Percentiles rank a stretch among this genome's conserved stretches.
These are phyloP conservation scores for Rhynchonycteris naso DNA, from an alignment of 2,797 vertebrate genomes.

Conservation along the genomic window DNA sequence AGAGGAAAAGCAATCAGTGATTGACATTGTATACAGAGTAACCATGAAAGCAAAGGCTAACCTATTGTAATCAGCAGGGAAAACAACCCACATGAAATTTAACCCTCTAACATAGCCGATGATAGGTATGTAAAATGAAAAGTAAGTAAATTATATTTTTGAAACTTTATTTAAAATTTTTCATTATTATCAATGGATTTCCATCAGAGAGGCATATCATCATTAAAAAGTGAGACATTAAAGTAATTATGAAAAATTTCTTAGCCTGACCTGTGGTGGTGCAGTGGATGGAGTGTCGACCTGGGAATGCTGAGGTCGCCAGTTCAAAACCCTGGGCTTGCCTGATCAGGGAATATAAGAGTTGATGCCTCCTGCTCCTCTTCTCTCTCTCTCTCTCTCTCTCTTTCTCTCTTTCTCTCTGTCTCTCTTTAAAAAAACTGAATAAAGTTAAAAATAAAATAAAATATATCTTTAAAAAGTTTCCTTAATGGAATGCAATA, in stretches of 20 bases:
- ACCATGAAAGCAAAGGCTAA: not conserved
- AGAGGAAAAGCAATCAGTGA: slow-evolving; percentile 57
- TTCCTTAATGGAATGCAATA: not conserved
- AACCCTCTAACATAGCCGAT: slow-evolving; percentile 53
- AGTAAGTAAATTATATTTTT: not conserved
- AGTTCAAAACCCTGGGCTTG: too few relatives aligned
- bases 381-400: too few relatives aligned
- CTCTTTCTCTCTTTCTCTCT: too few relatives aligned
- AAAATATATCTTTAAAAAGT: not conserved
- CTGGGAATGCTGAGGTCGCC: too few relatives aligned
- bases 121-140: slow-evolving; percentile 7
- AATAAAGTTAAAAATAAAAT: too few relatives aligned
- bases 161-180: not conserved
- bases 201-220: not conserved
- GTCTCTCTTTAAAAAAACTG: too few relatives aligned
- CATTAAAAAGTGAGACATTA: not conserved
- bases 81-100: slow-evolving; percentile 26
- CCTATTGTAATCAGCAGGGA: not conserved
- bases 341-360: too few relatives aligned
- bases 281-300: too few relatives aligned
- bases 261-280: too few relatives aligned
- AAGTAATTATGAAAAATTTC: not conserved
- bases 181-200: not conserved
- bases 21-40: not conserved
- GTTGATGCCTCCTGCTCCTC: too few relatives aligned